Base-by-base conservation (phyloP, 2,113 vertebrate genomes). In the Micronisus gabar region DNA sequence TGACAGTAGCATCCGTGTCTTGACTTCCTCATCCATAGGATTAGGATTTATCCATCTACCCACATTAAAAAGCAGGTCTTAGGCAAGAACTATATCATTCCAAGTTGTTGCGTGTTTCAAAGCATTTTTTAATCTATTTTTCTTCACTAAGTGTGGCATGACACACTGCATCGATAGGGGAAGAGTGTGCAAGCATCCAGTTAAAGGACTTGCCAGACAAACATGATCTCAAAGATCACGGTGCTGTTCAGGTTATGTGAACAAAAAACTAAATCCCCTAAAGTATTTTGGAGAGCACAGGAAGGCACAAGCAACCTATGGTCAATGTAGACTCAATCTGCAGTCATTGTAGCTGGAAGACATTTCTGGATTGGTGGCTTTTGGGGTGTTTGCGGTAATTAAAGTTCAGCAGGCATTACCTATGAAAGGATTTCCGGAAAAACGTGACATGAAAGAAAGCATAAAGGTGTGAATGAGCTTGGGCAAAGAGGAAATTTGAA, bases 201-300 rank as follows among this genome's bases (percentile, higher is more conserved):
- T 18, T 52, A 53, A 65, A 62, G 62, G 34, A 61, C 53, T 65
- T 40, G 20, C 15, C 26, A 72, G 30, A 47, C 13, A 84, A 61
- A 55, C 7, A 34, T 0, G 0, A 55, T 21, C 38, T 70, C 34
- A 10, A 55, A 48, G 45, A 76, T 16, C 32, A 17, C 0, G 45
- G 45, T 22, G 18, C 48, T 80, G 53, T 72, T 76, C 58, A 80
- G 27, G 22, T n/a, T 34, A 30, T 2, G 21, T 16, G 62, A 92
- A 38, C 20, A 67, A 36, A 72, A 67, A 25, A 4, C 7, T 8
- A 40, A 80, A 23, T 3, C 17, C 20, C 40, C 32, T 30, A 0
- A 50, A 82, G 10, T 8, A 40, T 27, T 61, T 13, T 65, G 45
- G 36, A 32, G 36, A 84, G 56, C 15, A 7, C 48, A 75, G 43